Evolutionary conservation across 2,888 invertebrate genomes (phyloP), one percentile per base, ranked within the genome.

Genomic region (Drosophila vallismaia): DNA sequence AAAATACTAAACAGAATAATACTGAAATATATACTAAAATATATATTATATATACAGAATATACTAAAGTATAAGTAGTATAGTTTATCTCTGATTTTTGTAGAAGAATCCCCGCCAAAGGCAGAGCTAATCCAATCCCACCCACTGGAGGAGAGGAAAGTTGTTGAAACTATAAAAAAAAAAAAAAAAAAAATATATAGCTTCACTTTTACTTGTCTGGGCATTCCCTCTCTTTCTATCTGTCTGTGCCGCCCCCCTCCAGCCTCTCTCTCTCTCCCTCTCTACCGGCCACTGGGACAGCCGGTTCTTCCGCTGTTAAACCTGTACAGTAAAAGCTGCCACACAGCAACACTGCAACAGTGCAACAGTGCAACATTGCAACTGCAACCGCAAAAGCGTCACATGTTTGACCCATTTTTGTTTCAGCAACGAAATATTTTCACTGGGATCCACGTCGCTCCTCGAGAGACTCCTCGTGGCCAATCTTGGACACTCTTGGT

Each of bases 381-480:
- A 62, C 49, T 67, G 55, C 70, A 49, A 44, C 60, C 46, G 53
- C 70, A 53, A 50, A 57, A 57, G 63, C 67, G 57, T 69, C 76
- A 72, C 77, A 81, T 71, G 75, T 71, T 67, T 86, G 84, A 78
- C 86, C 83, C 76, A 77, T 79, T 75, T 69, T 75, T 50, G 12
- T 1, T 31, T 9, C 9, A 38, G n/a, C 10, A 36, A 19, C 19
- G n/a, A 12, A 24, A 63, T 8, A 4, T 26, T 9, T 59, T 31
- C 46, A 36, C 50, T 19, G 50, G 44, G 49, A 31, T 26, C 44
- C 45, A 24, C 29, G 14, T 28, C n/a, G 28, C 40, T 12, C 44
- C 1, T 19, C 19, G 19, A 19, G 2, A 19, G 19, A 19, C 19
- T 19, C 19, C 19, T 19, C 19, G 19, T 19, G 19, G 19, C 19